phyloP scores from a whole-genome alignment of 1,140 invertebrate genomes.

The Chrysomallon squamiferum region DNA sequence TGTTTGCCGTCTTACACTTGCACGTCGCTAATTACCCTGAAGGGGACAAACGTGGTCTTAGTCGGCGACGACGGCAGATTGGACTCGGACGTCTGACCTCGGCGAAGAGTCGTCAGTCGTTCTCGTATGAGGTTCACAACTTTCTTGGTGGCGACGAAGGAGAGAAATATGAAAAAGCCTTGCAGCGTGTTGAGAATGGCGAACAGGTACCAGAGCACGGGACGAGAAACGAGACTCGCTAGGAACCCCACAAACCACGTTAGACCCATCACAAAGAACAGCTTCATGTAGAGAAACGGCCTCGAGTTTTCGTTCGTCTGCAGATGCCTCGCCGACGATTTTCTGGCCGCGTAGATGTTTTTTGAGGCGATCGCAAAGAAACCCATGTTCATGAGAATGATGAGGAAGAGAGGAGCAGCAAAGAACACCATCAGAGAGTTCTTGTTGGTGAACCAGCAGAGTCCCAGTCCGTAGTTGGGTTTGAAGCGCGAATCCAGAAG shows the following conservation, averaged over 20 bases:
- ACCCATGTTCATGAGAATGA: slow-evolving; percentile 49
- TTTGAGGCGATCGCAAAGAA: slow-evolving; percentile 53
- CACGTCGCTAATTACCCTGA: neutral
- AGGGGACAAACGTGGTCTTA: neutral
- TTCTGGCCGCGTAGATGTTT: slow-evolving; percentile 62
- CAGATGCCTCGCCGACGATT: slow-evolving; percentile 8
- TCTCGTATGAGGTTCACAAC: slow-evolving; percentile 7
- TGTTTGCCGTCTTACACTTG: too few relatives aligned
- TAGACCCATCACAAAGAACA: slow-evolving; percentile 60
- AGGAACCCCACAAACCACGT: slow-evolving; percentile 58
- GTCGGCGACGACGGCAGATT: neutral
- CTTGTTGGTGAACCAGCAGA: slow-evolving; percentile 62
- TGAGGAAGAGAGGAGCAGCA: slow-evolving; percentile 45
- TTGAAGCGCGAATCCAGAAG: slow-evolving; percentile 1
- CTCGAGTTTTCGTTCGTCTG: slow-evolving; percentile 16
- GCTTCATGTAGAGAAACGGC: slow-evolving; percentile 66
- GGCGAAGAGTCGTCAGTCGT: neutral
- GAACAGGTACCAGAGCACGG: slow-evolving; percentile 6
- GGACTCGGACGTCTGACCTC: neutral
- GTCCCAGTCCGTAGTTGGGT: slow-evolving; percentile 39
- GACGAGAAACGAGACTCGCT: slow-evolving; percentile 24
- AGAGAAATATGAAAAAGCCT: slow-evolving; percentile 35
- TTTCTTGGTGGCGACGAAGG: slow-evolving; percentile 25
- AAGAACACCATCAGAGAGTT: slow-evolving; percentile 52
- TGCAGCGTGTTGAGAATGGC: slow-evolving; percentile 41